Evolutionary conservation across 2,888 invertebrate genomes (phyloP).

Genomic region (Nymphalis c-album): DNA sequence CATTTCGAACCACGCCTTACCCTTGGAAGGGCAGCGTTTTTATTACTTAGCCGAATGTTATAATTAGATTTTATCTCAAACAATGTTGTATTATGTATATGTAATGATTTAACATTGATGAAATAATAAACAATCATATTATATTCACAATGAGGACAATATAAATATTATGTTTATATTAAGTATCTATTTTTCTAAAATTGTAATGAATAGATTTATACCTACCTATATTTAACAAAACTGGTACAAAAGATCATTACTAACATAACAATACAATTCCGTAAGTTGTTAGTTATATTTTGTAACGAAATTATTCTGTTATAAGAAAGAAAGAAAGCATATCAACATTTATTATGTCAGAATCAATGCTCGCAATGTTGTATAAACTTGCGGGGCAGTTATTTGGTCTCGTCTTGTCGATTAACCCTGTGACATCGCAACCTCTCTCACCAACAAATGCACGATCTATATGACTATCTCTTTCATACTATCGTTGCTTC

Average conservation of each 20-base stretch:
- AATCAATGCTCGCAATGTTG: conserved; percentile 33
- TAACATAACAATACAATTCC: neutral
- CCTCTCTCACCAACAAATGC: conserved; percentile 39
- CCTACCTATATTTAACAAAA: too few species aligned
- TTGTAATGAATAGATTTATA: too few species aligned
- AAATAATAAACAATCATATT: neutral
- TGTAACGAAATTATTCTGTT: neutral
- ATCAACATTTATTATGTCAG: conserved; percentile 11
- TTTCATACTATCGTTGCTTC: conserved; percentile 46
- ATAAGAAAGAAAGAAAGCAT: conserved; percentile 1
- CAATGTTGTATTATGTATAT: neutral
- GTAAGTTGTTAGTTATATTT: neutral
- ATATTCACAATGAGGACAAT: neutral
- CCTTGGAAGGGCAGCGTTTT: conserved; percentile 30
- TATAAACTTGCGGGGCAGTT: conserved; percentile 40
- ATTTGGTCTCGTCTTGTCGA: conserved; percentile 45
- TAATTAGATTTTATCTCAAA: conserved; percentile 30
- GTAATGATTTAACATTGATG: neutral
- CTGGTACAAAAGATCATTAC: neutral
- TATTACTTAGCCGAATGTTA: conserved; percentile 28
- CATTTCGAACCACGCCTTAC: conserved; percentile 34
- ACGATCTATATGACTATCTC: conserved; percentile 39
- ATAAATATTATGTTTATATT: too few species aligned
- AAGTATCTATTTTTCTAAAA: neutral
- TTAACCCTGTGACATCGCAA: conserved; percentile 43